Evolutionary conservation across 2,113 vertebrate species (phyloP), one percentile per base, ranked within the genome.

Genomic region (Lonchura striata): DNA sequence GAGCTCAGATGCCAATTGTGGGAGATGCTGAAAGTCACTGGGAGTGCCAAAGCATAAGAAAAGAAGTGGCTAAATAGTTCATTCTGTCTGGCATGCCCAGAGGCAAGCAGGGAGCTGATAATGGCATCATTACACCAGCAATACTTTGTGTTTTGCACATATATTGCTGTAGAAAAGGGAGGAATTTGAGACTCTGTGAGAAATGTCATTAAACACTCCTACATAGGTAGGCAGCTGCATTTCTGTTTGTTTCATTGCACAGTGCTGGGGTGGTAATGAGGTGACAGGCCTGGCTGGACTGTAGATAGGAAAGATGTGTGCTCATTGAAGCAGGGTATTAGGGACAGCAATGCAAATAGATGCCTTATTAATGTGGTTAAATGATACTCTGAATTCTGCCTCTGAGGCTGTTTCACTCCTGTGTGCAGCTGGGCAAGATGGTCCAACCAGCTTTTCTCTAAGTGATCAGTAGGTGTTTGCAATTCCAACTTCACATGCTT

Each of bases 91-190:
- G 68, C 82, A 56, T 66, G 54, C 80, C 88, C 54, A 78, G 68
- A 81, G 95, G 82, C 80, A 70, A 61, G n/a, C 63, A 83, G 86
- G 42, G 59, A 86, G 59, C 66, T 83, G 75, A 61, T 88, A 90
- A 92, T 70, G 63, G 50, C 82, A 66, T 83, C 28, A 22, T 93
- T 90, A 56, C 27, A 35, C 7, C 4, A 77, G 59, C 74, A 46
- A 5, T 53, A 33, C 72, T 88, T 90, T 17, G 18, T 60, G 49
- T 18, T 88, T 86, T 92, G 42, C 71, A 71, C 27, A 30, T 65
- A 27, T 80, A 66, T 57, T 72, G 47, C 82, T 75, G 27, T 79
- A 82, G 80, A 86, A 85, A 81, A 63, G 39, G 54, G 56, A 92
- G 82, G 79, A 65, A 78, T 76, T 56, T 37, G 64, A 81, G 61